A percentile compares a stretch with the other conserved stretches of the same genome.
Evolutionary conservation across 2,888 invertebrate genomes (phyloP).

Genomic region (Monopis laevigella): DNA sequence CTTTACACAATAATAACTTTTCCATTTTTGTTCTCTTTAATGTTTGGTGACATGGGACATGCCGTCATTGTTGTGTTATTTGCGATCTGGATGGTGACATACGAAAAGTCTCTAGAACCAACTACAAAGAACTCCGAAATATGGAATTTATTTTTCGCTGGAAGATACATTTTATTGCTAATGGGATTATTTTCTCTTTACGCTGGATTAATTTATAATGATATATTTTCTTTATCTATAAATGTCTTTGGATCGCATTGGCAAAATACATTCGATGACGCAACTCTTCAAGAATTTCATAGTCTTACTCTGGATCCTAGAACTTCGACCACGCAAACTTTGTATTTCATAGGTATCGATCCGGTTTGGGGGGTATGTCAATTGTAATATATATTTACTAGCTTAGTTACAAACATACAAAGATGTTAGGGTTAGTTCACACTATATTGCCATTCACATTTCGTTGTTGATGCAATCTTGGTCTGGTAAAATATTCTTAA

Average conservation of each 20-base stretch:
- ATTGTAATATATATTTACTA: neutral
- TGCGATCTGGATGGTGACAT: constrained; percentile 78
- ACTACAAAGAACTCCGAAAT: constrained; percentile 79
- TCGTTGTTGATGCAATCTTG: too few relatives aligned
- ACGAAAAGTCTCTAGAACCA: constrained; percentile 74
- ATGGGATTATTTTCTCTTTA: constrained; percentile 96
- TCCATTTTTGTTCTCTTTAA: constrained; percentile 92
- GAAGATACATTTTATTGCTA: constrained; percentile 93
- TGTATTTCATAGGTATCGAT: constrained; percentile 87
- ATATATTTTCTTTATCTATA: constrained; percentile 89
- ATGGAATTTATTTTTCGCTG: constrained; percentile 96
- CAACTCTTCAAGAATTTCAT: constrained; percentile 42
- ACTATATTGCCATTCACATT: too few relatives aligned
- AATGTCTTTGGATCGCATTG: constrained; percentile 89
- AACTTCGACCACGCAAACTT: constrained; percentile 53
- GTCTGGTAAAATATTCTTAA: too few relatives aligned
- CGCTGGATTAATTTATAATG: constrained; percentile 97
- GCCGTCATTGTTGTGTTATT: constrained; percentile 80
- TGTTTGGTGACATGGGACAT: constrained; percentile 96
- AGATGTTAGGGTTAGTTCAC: too few relatives aligned
- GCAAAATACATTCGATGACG: constrained; percentile 54
- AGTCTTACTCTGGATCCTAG: constrained; percentile 70
- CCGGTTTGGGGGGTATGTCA: constrained; percentile 69
- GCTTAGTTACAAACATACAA: too few relatives aligned
- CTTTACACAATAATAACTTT: constrained; percentile 88